A percentile compares a stretch with the other conserved stretches of the same genome.
Evolutionary conservation across 2,797 vertebrate species (phyloP).

Genomic region (Poliocrania exsul): DNA sequence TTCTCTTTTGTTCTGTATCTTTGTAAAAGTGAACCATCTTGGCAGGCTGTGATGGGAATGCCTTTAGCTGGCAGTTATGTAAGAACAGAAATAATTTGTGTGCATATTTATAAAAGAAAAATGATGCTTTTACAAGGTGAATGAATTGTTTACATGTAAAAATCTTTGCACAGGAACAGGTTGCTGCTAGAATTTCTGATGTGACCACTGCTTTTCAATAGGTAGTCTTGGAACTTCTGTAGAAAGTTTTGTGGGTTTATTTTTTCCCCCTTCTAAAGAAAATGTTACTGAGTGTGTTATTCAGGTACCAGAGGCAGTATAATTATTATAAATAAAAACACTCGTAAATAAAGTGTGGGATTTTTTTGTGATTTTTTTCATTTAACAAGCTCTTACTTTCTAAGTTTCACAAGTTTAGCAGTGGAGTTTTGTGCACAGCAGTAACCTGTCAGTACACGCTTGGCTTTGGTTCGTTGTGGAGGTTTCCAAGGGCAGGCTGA

Average conservation of each 20-base stretch:
- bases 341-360: background rate
- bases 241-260: background rate
- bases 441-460: background rate
- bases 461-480: background rate
- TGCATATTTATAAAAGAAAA: background rate
- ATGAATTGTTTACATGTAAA: background rate
- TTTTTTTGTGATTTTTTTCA: background rate
- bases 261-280: background rate
- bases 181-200: background rate
- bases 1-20: constrained; percentile 1
- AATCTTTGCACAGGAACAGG: background rate
- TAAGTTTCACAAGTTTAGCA: background rate
- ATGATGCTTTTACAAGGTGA: background rate
- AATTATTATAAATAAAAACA: background rate
- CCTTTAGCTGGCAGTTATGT: background rate
- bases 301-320: background rate
- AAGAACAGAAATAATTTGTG: background rate
- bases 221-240: background rate
- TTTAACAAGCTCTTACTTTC: background rate
- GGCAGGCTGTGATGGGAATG: background rate
- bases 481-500: background rate
- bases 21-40: constrained; percentile 30
- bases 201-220: background rate
- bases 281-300: background rate
- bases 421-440: background rate